phyloP scores from a whole-genome alignment of 1,140 invertebrate genomes.

The Zaprionus vittiger region DNA sequence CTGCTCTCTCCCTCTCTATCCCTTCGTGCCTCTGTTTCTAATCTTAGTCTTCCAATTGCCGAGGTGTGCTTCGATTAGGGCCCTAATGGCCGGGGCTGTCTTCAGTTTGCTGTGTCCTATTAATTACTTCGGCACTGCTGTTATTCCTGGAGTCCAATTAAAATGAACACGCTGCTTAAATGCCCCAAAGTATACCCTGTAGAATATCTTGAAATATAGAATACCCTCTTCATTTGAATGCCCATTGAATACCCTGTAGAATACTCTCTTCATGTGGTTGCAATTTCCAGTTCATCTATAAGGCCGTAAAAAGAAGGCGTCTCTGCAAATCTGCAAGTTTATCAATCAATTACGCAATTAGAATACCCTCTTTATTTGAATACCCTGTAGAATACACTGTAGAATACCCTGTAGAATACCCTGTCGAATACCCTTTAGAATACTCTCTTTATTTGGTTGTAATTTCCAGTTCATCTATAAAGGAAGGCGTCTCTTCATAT shows the following conservation, averaged over 20 bases:
- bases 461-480: not conserved
- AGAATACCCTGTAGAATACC: not conserved
- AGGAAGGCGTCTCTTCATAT: no score
- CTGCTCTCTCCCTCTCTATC: constrained; percentile 2
- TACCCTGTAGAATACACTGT: no score
- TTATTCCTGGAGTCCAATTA: constrained; percentile 35
- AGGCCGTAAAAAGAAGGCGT: not conserved
- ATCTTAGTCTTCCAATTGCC: constrained; percentile 18
- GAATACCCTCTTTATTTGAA: no score
- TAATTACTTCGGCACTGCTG: constrained; percentile 38
- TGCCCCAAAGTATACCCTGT: no score
- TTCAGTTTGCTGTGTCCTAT: constrained; percentile 19
- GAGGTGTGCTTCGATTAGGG: constrained; percentile 27
- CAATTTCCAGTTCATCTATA: not conserved
- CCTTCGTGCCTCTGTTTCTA: constrained; percentile 24
- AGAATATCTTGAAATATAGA: no score
- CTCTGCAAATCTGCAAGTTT: not conserved
- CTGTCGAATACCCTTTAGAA: not conserved
- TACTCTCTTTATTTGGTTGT: not conserved
- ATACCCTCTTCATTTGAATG: not conserved
- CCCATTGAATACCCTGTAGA: not conserved
- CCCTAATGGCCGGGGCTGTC: not conserved
- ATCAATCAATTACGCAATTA: constrained; percentile 7
- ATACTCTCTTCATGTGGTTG: not conserved
- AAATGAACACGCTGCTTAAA: constrained; percentile 31